These are phyloP conservation scores for Drosophila niveifrons DNA, from an alignment of 2,888 invertebrate species.

Conservation along the genomic window DNA sequence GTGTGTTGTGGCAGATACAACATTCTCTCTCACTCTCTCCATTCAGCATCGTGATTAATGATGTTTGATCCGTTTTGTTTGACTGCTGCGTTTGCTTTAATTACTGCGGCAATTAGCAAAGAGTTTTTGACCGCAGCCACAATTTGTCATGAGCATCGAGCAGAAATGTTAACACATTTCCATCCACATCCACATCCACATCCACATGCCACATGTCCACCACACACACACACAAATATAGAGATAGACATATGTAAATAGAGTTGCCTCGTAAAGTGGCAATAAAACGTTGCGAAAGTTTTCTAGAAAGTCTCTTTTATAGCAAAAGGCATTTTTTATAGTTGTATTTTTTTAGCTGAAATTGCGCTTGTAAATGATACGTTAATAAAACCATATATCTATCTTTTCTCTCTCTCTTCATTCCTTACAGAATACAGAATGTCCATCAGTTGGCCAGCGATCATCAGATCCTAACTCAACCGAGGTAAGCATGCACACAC, in stretches of 20 bases:
- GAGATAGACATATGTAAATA: conserved; percentile 39
- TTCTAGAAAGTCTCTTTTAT: conserved; percentile 57
- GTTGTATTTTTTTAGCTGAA: conserved; percentile 33
- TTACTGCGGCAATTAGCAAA: conserved; percentile 75
- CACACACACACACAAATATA: conserved; percentile 4
- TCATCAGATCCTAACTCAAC: conserved; percentile 45
- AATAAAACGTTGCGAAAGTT: conserved; percentile 56
- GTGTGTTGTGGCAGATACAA: conserved; percentile 32
- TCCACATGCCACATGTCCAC: conserved; percentile 35
- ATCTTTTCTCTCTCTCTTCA: not conserved
- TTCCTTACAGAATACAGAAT: conserved; percentile 65
- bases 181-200: conserved; percentile 5
- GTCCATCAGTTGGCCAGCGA: conserved; percentile 38
- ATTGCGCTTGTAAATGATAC: conserved; percentile 57
- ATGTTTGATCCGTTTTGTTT: conserved; percentile 49
- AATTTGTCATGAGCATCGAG: conserved; percentile 62
- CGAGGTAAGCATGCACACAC: conserved; percentile 62
- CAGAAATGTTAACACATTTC: conserved; percentile 60
- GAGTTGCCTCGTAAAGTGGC: conserved; percentile 53
- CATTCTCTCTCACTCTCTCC: conserved; percentile 45
- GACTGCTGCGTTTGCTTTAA: conserved; percentile 66
- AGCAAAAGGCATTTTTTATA: conserved; percentile 52
- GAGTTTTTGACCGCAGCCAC: conserved; percentile 52
- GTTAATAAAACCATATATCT: conserved; percentile 31
- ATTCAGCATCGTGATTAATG: conserved; percentile 66